Conservation (phyloP, 2,113 vertebrate species). For the Rhynchomys soricoides region DNA sequence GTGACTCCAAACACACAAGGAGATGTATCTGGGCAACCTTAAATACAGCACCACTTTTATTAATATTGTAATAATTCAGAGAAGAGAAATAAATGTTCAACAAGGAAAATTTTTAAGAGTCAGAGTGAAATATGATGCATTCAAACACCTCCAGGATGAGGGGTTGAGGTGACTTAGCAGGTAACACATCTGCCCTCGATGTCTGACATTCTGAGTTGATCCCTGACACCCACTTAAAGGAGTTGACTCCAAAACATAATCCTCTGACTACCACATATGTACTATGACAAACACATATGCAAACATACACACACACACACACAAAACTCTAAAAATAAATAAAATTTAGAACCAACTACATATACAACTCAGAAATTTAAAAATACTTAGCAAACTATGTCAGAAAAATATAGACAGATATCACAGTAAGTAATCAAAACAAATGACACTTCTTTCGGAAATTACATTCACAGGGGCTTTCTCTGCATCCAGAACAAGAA, state of each 20-base stretch:
- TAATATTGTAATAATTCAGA: not conserved
- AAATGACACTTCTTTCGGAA: slow-evolving; percentile 1
- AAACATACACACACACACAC: not conserved
- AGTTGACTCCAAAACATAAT: not conserved
- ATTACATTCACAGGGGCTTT: slow-evolving; percentile 3
- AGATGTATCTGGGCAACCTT: not conserved
- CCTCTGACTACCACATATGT: not conserved
- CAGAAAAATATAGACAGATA: slow-evolving; percentile 42
- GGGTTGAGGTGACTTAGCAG: not conserved
- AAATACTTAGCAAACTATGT: not conserved
- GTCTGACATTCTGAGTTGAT: not conserved
- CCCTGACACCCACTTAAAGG: not conserved
- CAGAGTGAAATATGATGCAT: not conserved
- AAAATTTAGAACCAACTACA: not conserved
- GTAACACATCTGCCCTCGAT: not conserved
- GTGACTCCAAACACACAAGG: not conserved
- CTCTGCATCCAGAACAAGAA: slow-evolving; percentile 10
- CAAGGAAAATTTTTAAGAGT: not conserved
- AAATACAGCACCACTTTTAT: not conserved
- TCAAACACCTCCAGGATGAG: not conserved
- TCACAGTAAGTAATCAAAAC: not conserved
- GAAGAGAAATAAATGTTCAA: not conserved
- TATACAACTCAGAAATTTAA: slow-evolving; percentile 22
- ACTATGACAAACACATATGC: not conserved
- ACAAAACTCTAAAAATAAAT: not conserved